Evolutionary conservation across 2,113 vertebrate genomes (phyloP).

Genomic region (Podiceps cristatus): DNA sequence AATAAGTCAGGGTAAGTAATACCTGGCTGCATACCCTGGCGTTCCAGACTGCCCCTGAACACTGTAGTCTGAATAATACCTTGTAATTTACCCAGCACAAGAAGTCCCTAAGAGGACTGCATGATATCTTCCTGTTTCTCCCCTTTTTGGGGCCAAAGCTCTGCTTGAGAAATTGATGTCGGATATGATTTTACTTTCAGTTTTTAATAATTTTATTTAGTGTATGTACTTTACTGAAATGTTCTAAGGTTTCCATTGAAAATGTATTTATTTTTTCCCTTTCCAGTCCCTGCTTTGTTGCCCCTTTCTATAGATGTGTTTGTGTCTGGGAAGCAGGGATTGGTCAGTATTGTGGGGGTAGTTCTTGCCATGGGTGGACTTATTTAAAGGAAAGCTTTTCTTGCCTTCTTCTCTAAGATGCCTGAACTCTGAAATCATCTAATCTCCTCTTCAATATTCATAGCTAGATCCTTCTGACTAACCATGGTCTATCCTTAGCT

Average conservation of each 20-base stretch:
- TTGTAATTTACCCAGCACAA: neutral
- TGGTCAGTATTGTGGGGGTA: constrained; percentile 7
- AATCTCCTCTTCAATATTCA: neutral
- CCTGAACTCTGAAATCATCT: constrained; percentile 24
- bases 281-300: fast-evolving
- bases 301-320: neutral
- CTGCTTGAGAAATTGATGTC: neutral
- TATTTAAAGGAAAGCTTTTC: constrained; percentile 22
- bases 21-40: neutral
- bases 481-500: neutral
- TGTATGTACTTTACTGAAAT: neutral
- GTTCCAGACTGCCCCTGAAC: neutral
- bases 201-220: neutral
- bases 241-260: neutral
- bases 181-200: neutral
- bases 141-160: neutral
- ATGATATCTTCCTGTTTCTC: neutral
- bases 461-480: neutral
- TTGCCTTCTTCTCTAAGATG: neutral
- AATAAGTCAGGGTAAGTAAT: neutral
- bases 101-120: neutral
- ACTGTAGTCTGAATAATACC: neutral
- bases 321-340: neutral
- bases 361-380: neutral
- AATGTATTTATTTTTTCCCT: neutral